A percentile compares a stretch with the other conserved stretches of the same genome.
These are phyloP conservation scores for Camelus dromedarius DNA, from an alignment of 2,113 vertebrate species.

Conservation along the genomic window DNA sequence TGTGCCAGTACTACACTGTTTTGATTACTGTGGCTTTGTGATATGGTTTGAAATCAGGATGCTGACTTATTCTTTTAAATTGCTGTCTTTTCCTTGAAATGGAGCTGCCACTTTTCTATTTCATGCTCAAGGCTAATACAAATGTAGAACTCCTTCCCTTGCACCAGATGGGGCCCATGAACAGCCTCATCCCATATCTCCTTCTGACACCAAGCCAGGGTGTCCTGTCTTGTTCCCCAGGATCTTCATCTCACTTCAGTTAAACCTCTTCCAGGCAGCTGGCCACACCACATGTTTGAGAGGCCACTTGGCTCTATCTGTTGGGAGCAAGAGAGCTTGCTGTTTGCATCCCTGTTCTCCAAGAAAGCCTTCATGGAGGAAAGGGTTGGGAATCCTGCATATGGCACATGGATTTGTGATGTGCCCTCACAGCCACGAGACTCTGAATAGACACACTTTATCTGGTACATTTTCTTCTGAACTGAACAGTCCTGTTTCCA, in stretches of 20 bases:
- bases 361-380: background rate
- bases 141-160: background rate
- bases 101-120: background rate
- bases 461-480: conserved; percentile 22
- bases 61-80: conserved; percentile 21
- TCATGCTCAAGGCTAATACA: background rate
- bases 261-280: background rate
- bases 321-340: background rate
- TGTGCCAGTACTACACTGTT: too few species aligned
- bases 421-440: too few species aligned
- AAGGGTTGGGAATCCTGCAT: background rate
- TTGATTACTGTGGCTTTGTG: too few species aligned
- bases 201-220: background rate
- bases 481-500: background rate
- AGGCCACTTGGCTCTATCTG: background rate
- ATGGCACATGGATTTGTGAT: background rate
- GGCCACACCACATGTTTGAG: background rate
- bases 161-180: too few species aligned
- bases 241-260: background rate
- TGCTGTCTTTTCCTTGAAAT: background rate
- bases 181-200: background rate
- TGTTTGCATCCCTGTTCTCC: background rate
- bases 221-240: background rate
- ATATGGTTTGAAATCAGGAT: too few species aligned
- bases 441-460: background rate